Evolutionary conservation across 2,797 vertebrate species (phyloP).

Genomic region (Eupleurogrammus muticus): DNA sequence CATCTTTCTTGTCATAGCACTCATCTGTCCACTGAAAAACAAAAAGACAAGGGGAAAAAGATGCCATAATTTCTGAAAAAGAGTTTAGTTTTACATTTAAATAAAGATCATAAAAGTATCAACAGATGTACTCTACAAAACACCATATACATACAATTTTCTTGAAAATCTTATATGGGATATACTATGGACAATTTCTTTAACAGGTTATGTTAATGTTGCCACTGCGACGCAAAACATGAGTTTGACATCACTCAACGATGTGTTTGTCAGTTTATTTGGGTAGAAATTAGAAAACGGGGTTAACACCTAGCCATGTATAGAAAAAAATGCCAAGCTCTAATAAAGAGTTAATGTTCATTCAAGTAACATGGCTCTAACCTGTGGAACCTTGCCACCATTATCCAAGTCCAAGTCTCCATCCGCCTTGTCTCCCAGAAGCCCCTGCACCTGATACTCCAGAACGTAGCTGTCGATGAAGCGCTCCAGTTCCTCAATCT

Average conservation of each 20-base stretch:
- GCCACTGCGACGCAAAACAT: too few relatives aligned
- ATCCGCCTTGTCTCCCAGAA: constrained; percentile 92
- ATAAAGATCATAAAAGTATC: not conserved
- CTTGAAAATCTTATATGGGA: not conserved
- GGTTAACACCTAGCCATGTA: too few relatives aligned
- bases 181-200: not conserved
- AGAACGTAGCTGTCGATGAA: constrained; percentile 99
- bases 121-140: not conserved
- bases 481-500: constrained; percentile 97
- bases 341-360: not conserved
- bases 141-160: not conserved
- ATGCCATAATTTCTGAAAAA: not conserved
- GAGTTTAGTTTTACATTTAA: not conserved
- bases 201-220: too few relatives aligned
- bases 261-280: too few relatives aligned
- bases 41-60: constrained; percentile 46
- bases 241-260: too few relatives aligned
- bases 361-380: constrained; percentile 58
- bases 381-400: constrained; percentile 83
- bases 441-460: constrained; percentile 97
- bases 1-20: constrained; percentile 89
- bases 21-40: constrained; percentile 93
- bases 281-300: too few relatives aligned
- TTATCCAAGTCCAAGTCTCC: constrained; percentile 88
- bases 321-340: too few relatives aligned